Percentiles rank a stretch among this genome's conserved stretches.
phyloP scores from a whole-genome alignment of 2,888 invertebrate species.

The Cheilosia soror region DNA sequence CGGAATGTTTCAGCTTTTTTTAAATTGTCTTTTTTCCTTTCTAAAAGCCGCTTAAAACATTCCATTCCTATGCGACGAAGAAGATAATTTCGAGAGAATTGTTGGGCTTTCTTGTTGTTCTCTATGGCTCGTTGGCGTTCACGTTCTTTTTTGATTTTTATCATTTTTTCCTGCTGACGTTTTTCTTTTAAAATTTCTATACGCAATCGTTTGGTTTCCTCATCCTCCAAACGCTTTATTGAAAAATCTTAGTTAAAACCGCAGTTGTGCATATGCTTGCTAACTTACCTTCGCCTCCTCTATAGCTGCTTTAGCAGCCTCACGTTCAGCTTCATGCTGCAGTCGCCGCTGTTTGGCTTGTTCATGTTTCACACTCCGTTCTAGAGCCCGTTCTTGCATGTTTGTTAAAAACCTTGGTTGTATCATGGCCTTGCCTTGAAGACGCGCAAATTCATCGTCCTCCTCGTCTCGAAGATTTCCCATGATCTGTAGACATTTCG shows the following conservation, averaged over 20 bases:
- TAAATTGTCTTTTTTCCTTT: slow-evolving; percentile 81
- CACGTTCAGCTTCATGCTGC: slow-evolving; percentile 82
- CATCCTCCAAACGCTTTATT: slow-evolving; percentile 84
- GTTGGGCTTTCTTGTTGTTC: slow-evolving; percentile 83
- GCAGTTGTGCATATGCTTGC: not conserved
- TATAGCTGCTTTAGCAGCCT: slow-evolving; percentile 82
- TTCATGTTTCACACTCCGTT: slow-evolving; percentile 85
- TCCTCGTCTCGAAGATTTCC: slow-evolving; percentile 81
- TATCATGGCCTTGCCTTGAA: slow-evolving; percentile 81
- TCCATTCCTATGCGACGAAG: slow-evolving; percentile 81
- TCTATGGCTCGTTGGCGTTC: slow-evolving; percentile 84
- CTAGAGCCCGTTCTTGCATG: slow-evolving; percentile 90
- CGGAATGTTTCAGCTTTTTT: slow-evolving; percentile 84
- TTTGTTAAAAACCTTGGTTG: slow-evolving; percentile 89
- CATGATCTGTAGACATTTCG: slow-evolving; percentile 83
- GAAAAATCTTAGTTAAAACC: not conserved
- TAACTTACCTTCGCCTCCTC: slow-evolving; percentile 83
- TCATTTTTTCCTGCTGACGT: slow-evolving; percentile 86
- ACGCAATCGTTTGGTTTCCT: slow-evolving; percentile 86
- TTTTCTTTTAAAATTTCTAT: slow-evolving; percentile 87
- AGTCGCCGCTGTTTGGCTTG: slow-evolving; percentile 83
- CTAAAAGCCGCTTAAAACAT: slow-evolving; percentile 81
- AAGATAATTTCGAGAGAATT: slow-evolving; percentile 83
- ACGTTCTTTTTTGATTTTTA: slow-evolving; percentile 86
- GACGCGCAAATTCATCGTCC: slow-evolving; percentile 79